Percentiles rank a stretch among this genome's conserved stretches.
Conservation (phyloP, 2,888 invertebrate species). For the Stenolophus ochropezus region DNA sequence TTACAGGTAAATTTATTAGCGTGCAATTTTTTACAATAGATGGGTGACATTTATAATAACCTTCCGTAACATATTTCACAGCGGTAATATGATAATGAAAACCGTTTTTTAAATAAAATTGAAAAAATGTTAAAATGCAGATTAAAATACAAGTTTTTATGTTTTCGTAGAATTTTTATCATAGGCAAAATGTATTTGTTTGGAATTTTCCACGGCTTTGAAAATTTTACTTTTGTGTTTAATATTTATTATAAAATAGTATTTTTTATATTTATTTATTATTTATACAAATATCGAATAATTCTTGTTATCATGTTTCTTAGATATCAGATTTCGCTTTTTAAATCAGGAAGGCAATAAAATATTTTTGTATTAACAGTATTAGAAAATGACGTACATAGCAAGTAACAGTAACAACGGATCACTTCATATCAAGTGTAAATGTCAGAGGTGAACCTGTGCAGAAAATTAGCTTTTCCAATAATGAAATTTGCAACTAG, state of each 20-base stretch:
- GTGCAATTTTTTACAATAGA: not conserved
- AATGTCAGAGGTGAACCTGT: not conserved
- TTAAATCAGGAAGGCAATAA: not conserved
- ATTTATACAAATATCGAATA: not conserved
- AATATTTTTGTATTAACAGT: not conserved
- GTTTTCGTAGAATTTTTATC: not conserved
- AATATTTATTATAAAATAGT: not conserved
- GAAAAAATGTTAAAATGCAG: not conserved
- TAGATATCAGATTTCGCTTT: not conserved
- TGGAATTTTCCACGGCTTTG: not conserved
- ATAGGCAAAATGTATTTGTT: not conserved
- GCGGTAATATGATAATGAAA: not conserved
- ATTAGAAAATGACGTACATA: conserved; percentile 7
- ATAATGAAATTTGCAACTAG: conserved; percentile 20
- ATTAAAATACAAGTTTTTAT: conserved; percentile 7
- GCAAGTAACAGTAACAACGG: not conserved
- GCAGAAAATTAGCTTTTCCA: conserved; percentile 5
- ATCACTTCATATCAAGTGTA: conserved; percentile 10
- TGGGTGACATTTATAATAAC: not conserved
- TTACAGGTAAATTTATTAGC: not conserved
- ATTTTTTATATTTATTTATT: not conserved
- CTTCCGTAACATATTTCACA: not conserved
- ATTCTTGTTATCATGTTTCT: not conserved
- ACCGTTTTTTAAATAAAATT: not conserved
- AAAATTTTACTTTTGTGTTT: not conserved